phyloP scores from a whole-genome alignment of 1,140 invertebrate species.

The Matsumurasca onukii region DNA sequence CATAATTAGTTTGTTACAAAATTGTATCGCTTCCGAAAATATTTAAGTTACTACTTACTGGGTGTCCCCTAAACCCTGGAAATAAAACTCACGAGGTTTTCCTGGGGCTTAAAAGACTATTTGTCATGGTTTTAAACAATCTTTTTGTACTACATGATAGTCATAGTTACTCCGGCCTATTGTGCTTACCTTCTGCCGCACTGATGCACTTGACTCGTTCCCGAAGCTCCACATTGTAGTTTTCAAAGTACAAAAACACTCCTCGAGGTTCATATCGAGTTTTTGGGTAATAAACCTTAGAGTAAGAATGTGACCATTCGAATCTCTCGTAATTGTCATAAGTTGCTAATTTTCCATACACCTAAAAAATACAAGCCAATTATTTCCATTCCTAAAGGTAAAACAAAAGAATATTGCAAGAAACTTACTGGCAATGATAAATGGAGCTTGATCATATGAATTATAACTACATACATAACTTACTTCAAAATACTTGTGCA shows the following conservation, averaged over 20 bases:
- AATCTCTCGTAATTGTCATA: slow-evolving; percentile 74
- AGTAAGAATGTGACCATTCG: slow-evolving; percentile 93
- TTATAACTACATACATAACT: no score
- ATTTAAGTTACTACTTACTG: no score
- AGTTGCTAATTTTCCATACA: slow-evolving; percentile 72
- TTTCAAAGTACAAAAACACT: slow-evolving; percentile 94
- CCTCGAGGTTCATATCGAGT: slow-evolving; percentile 84
- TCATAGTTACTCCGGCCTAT: not conserved
- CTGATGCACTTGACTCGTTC: slow-evolving; percentile 96
- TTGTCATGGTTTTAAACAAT: no score
- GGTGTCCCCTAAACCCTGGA: no score
- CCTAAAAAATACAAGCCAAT: slow-evolving; percentile 48
- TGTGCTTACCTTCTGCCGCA: slow-evolving; percentile 68
- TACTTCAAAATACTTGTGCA: slow-evolving; percentile 94
- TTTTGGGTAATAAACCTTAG: slow-evolving; percentile 86
- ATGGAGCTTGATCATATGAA: no score
- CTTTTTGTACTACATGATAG: not conserved
- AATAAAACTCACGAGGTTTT: no score
- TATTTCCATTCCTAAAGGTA: not conserved
- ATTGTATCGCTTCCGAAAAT: no score
- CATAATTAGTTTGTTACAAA: no score
- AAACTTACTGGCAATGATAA: no score
- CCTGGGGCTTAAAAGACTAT: no score
- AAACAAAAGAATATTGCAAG: no score
- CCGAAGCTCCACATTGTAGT: slow-evolving; percentile 95